A percentile compares a stretch with the other conserved stretches of the same genome.
phyloP scores from a whole-genome alignment of 2,888 invertebrate species.

The Diarsia rubi region DNA sequence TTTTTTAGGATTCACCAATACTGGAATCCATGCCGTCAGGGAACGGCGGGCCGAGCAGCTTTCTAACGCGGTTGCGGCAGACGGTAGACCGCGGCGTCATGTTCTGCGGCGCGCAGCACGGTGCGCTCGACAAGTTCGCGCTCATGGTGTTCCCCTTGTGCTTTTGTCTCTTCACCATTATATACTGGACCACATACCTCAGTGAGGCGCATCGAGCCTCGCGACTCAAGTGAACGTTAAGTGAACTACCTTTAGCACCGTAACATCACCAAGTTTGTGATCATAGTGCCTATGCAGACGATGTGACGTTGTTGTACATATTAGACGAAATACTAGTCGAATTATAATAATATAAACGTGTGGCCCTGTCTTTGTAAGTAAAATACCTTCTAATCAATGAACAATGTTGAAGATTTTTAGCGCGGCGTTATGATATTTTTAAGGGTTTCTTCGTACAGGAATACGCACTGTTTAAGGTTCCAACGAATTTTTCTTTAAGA shows the following conservation, averaged over 20 bases:
- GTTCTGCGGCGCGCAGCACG: slow-evolving; percentile 92
- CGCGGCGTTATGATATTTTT: slow-evolving; percentile 53
- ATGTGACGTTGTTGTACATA: slow-evolving; percentile 80
- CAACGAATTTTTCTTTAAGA: slow-evolving; percentile 39
- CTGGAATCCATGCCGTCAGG: slow-evolving; percentile 82
- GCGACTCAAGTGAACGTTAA: slow-evolving; percentile 71
- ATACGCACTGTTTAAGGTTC: slow-evolving; percentile 40
- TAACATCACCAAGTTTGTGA: slow-evolving; percentile 62
- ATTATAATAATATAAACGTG: slow-evolving; percentile 69
- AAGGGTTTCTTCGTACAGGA: slow-evolving; percentile 40
- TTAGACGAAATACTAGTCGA: slow-evolving; percentile 85
- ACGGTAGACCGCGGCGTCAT: slow-evolving; percentile 89
- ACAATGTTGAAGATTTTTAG: slow-evolving; percentile 51
- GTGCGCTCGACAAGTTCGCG: slow-evolving; percentile 91
- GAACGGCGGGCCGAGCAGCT: slow-evolving; percentile 75
- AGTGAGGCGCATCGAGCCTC: slow-evolving; percentile 88
- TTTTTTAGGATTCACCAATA: slow-evolving; percentile 86
- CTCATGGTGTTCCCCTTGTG: slow-evolving; percentile 91
- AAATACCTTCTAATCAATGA: slow-evolving; percentile 45
- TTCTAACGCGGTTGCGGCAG: slow-evolving; percentile 80
- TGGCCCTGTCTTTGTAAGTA: slow-evolving; percentile 61
- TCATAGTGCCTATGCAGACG: slow-evolving; percentile 75
- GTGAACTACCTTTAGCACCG: slow-evolving; percentile 51
- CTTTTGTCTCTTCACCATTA: slow-evolving; percentile 90
- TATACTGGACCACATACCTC: slow-evolving; percentile 92